Percentiles rank a stretch among this genome's conserved stretches.
These are phyloP conservation scores for Bilobella aurantiaca DNA, from an alignment of 1,140 invertebrate genomes.

Conservation along the genomic window DNA sequence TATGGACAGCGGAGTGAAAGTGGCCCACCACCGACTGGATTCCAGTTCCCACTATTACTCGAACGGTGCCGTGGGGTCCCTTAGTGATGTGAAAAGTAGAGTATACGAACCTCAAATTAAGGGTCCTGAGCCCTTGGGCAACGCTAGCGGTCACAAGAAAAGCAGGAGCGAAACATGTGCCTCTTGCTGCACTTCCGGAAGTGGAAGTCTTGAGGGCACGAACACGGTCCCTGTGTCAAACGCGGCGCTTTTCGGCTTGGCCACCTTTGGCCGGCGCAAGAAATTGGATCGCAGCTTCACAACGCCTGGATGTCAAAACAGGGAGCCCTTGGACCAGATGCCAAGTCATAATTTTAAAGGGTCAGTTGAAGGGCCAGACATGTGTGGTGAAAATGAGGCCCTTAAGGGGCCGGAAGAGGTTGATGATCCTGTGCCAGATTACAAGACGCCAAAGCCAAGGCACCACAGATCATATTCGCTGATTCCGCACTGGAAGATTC, in stretches of 20 bases:
- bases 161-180: slow-evolving; percentile 8
- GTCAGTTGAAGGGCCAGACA: slow-evolving; percentile 1
- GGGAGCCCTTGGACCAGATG: too few species aligned
- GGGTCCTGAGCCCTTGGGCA: background rate
- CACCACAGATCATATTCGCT: slow-evolving; percentile 30
- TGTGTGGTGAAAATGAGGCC: background rate
- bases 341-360: too few species aligned
- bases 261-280: slow-evolving; percentile 19
- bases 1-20: background rate
- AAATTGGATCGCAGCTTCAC: slow-evolving; percentile 20
- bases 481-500: slow-evolving; percentile 34
- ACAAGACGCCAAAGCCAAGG: slow-evolving; percentile 11
- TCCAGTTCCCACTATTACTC: background rate
- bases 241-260: background rate
- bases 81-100: background rate
- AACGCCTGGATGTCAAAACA: too few species aligned
- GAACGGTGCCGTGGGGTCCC: background rate
- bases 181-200: background rate
- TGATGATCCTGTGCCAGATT: background rate
- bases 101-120: background rate
- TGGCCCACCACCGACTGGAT: background rate
- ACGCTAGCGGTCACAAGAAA: background rate
- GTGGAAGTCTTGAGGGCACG: background rate
- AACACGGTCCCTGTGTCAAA: background rate
- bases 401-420: background rate